phyloP scores from a whole-genome alignment of 2,888 invertebrate genomes.

The Vannuccia rotundouncinata region DNA sequence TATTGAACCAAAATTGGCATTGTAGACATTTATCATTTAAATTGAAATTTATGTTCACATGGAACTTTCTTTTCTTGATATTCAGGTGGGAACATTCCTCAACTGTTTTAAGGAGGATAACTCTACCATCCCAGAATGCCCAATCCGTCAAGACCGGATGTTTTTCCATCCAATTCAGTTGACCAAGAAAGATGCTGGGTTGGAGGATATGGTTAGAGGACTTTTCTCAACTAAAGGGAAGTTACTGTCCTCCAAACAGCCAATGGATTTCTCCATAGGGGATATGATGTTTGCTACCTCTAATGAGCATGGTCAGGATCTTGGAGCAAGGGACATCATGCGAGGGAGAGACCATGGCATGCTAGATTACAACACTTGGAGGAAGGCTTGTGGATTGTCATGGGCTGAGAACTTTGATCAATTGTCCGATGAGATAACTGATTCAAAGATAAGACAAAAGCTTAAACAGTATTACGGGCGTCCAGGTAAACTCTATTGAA shows the following conservation, averaged over 20 bases:
- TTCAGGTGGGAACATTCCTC: no score
- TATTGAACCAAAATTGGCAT: no score
- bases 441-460: neutral
- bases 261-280: neutral
- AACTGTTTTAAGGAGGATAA: neutral
- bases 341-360: neutral
- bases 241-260: neutral
- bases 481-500: no score
- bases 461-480: constrained; percentile 4
- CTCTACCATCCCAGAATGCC: neutral
- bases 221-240: neutral
- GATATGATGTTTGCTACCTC: neutral
- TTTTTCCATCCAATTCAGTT: neutral
- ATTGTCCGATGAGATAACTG: neutral
- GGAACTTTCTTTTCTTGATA: no score
- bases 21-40: no score
- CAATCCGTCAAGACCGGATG: neutral
- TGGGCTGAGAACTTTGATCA: constrained; percentile 2
- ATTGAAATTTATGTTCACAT: no score
- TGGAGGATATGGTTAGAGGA: neutral
- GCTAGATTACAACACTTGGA: constrained; percentile 6
- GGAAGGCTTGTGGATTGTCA: neutral
- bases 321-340: neutral
- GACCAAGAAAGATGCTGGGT: neutral
- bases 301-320: neutral